Evolutionary conservation across 2,888 invertebrate genomes (phyloP).

Genomic region (Linnaemya tessellans): DNA sequence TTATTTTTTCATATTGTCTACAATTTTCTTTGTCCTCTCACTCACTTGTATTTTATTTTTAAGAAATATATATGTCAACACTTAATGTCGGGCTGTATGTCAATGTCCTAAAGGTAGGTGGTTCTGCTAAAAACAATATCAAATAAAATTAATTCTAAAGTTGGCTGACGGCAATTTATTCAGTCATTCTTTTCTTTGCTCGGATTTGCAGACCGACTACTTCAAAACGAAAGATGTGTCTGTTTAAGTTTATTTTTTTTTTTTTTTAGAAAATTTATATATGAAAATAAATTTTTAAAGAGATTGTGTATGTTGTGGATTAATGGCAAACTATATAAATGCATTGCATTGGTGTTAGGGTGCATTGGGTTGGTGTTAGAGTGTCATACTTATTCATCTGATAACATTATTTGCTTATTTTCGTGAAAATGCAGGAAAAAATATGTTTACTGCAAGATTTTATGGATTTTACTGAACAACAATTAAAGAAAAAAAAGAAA

Average conservation of each 20-base stretch:
- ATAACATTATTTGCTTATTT: too few species aligned
- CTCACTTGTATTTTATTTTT: not conserved
- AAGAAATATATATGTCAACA: not conserved
- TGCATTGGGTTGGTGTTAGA: too few species aligned
- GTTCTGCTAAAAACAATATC: not conserved
- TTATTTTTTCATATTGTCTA: not conserved
- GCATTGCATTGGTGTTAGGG: too few species aligned
- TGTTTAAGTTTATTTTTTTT: not conserved
- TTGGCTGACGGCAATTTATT: slow-evolving; percentile 50
- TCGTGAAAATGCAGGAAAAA: too few species aligned
- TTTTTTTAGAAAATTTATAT: too few species aligned
- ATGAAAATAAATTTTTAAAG: too few species aligned
- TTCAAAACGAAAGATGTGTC: not conserved
- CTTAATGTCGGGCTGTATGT: not conserved
- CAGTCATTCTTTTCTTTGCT: not conserved
- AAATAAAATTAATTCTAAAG: not conserved
- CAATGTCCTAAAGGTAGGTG: slow-evolving; percentile 24
- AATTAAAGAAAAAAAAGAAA: too few species aligned
- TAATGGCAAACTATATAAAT: not conserved
- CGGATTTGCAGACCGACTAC: not conserved
- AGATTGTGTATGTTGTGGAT: not conserved
- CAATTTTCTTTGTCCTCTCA: not conserved
- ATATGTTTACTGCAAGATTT: too few species aligned
- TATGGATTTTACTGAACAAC: too few species aligned
- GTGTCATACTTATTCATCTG: too few species aligned